A percentile compares a stretch with the other conserved stretches of the same genome.
Conservation (phyloP, 2,797 vertebrate genomes). For the Eulemur albifrons region DNA sequence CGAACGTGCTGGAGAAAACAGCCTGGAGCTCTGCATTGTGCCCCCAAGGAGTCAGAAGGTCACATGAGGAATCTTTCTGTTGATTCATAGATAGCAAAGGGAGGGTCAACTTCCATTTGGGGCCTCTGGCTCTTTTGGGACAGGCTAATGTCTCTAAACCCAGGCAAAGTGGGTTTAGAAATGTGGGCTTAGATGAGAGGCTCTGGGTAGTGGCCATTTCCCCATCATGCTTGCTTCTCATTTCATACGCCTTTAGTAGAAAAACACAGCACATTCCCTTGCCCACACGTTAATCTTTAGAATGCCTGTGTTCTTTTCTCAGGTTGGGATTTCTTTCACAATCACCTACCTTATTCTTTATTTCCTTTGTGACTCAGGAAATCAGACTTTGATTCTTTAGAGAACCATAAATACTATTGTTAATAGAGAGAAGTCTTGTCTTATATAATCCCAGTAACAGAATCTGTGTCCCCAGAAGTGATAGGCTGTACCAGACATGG, state of each 20-base stretch:
- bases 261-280: background rate
- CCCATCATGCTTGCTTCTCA: background rate
- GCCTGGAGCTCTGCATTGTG: background rate
- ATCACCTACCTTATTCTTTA: background rate
- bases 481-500: background rate
- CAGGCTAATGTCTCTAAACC: background rate
- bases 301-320: background rate
- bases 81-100: constrained; percentile 31
- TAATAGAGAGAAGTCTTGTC: background rate
- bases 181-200: background rate
- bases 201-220: background rate
- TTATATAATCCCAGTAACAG: background rate
- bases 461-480: background rate
- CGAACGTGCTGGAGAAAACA: constrained; percentile 45
- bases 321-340: constrained; percentile 1
- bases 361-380: background rate
- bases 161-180: background rate
- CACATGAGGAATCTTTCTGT: constrained; percentile 46
- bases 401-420: background rate
- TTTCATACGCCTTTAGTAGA: background rate
- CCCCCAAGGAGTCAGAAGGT: constrained; percentile 16
- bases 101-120: background rate
- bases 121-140: constrained; percentile 1
- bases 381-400: background rate
- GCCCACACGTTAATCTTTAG: background rate